Evolutionary conservation across 2,113 vertebrate species (phyloP).

Genomic region (Otus sunia): DNA sequence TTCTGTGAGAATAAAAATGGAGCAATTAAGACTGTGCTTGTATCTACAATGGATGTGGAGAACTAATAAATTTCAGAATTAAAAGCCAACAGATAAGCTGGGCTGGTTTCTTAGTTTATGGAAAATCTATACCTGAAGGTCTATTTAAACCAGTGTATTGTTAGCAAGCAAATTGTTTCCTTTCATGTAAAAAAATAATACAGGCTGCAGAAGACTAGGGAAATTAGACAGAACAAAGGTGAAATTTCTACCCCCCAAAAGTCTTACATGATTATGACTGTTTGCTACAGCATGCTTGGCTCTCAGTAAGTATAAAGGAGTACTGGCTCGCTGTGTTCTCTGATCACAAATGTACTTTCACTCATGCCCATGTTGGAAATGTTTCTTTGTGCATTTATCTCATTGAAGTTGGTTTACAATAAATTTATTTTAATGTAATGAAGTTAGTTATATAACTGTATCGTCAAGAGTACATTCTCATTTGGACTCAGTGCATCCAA

Average conservation of each 20-base stretch:
- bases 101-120: conserved; percentile 61
- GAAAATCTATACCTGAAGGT: conserved; percentile 74
- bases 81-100: conserved; percentile 71
- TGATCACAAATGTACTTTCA: neutral
- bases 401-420: neutral
- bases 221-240: conserved; percentile 11
- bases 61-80: conserved; percentile 77
- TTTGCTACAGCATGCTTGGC: neutral
- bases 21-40: conserved; percentile 76
- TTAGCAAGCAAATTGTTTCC: conserved; percentile 53
- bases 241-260: neutral
- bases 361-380: neutral
- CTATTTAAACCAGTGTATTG: conserved; percentile 65
- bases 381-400: neutral
- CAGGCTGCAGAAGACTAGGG: neutral
- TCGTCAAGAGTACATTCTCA: neutral
- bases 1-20: conserved; percentile 73
- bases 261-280: neutral
- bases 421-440: neutral
- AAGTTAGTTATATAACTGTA: neutral
- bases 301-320: neutral
- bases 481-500: neutral
- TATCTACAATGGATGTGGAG: conserved; percentile 62
- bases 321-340: neutral
- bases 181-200: conserved; percentile 58